Base-by-base conservation (phyloP, 2,888 invertebrate species). In the Alloscopus bannaensis region DNA sequence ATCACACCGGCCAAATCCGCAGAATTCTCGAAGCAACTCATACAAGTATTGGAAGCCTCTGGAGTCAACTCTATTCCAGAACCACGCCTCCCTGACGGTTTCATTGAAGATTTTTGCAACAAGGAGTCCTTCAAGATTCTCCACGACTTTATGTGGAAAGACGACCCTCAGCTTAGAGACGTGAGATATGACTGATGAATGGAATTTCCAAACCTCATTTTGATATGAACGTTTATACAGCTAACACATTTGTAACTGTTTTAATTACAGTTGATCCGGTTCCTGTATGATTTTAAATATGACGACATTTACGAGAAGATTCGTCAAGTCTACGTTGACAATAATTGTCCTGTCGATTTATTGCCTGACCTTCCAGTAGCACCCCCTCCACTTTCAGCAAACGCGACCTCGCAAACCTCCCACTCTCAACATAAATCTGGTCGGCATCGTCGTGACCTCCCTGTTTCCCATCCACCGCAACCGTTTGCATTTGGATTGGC, bases 231-330 rank as follows among this genome's bases (percentile, higher is more conserved):
- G n/a, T n/a, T n/a, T n/a, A n/a, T 16, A 22, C 22, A 6, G n/a
- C 29, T 18, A 57, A 57, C n/a, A n/a, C 29, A 52, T 52, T 22
- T 3, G n/a, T n/a, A 3, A 36, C 20, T 59, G n/a, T 3, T 45
- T 45, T 55, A 20, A 40, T 62, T 50, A 62, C 29, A 72, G 72
- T 24, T 72, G 3, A 26, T 72, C 4, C 24, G 55, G 1, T 72
- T 64, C 22, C 11, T 64, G 20, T 16, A 36, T 24, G 18, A 11
- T 24, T 60, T 50, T 20, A 52, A 52, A 11, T 52, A 20, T 42
- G 6, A 31, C 13, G 20, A 26, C 2, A 47, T 72, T 8, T 72
- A 64, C 42, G n/a, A 18, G 2, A 20, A 11, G n/a, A 45, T 64
- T 3, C 16, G 20, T 3, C 16, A 24, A 3, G n/a, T 64, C 3